phyloP scores from a whole-genome alignment of 2,797 vertebrate species.

The Coranthus polyacanthus region DNA sequence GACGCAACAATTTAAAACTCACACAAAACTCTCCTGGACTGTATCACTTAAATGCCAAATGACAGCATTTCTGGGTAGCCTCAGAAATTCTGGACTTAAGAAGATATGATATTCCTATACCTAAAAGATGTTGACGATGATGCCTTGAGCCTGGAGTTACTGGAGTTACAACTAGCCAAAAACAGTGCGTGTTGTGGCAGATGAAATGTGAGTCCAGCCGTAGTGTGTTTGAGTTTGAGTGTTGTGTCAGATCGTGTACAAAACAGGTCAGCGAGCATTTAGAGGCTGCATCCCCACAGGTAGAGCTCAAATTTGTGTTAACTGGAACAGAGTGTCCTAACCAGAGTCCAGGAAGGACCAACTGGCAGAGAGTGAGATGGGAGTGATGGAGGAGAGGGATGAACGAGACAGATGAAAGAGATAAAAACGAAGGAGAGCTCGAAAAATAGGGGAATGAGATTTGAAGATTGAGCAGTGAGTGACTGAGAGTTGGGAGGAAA shows the following conservation, averaged over 20 bases:
- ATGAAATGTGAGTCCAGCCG: not conserved
- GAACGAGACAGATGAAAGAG: slow-evolving; percentile 16
- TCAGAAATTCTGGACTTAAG: too few relatives aligned
- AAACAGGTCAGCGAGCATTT: slow-evolving; percentile 74
- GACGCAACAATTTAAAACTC: too few relatives aligned
- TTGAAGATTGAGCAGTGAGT: slow-evolving; percentile 55
- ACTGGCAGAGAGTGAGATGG: slow-evolving; percentile 24
- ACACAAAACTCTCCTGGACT: too few relatives aligned
- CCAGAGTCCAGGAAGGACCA: slow-evolving; percentile 44
- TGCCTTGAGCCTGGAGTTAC: too few relatives aligned
- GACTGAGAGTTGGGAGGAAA: too few relatives aligned
- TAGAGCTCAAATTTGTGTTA: slow-evolving; percentile 46
- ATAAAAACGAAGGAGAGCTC: slow-evolving; percentile 29
- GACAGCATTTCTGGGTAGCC: too few relatives aligned
- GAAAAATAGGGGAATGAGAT: slow-evolving; percentile 55
- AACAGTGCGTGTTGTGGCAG: too few relatives aligned
- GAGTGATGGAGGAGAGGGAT: slow-evolving; percentile 22
- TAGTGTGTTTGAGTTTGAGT: not conserved
- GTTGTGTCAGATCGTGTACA: slow-evolving; percentile 40
- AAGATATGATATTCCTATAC: too few relatives aligned
- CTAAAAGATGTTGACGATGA: too few relatives aligned
- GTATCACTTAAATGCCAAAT: too few relatives aligned
- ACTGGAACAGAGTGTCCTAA: slow-evolving; percentile 69
- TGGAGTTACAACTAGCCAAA: too few relatives aligned
- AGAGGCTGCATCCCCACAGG: slow-evolving; percentile 60